Conservation (phyloP, 2,888 invertebrate species). For the Sylvicola cinctus region DNA sequence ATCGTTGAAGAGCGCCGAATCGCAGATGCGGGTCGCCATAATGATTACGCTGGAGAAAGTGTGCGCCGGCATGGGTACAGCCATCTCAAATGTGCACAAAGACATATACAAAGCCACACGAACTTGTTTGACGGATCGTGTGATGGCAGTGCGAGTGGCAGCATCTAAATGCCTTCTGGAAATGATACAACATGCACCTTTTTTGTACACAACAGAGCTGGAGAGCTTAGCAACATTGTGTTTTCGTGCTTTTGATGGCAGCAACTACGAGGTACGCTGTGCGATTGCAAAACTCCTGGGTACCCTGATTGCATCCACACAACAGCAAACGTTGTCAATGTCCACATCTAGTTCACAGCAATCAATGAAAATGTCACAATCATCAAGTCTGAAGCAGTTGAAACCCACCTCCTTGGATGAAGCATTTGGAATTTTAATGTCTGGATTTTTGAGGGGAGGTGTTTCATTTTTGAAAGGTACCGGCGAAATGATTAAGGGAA, state of each 20-base stretch:
- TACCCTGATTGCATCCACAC: conserved; percentile 57
- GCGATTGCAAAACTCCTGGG: conserved; percentile 85
- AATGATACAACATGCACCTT: conserved; percentile 70
- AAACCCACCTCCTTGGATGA: conserved; percentile 62
- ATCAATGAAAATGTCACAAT: too few relatives aligned
- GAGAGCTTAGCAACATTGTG: conserved; percentile 84
- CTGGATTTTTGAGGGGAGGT: conserved; percentile 86
- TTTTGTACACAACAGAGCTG: conserved; percentile 70
- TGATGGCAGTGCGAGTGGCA: conserved; percentile 80
- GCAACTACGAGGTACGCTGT: conserved; percentile 80
- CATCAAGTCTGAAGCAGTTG: conserved; percentile 8
- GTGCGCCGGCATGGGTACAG: conserved; percentile 87
- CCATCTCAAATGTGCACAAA: conserved; percentile 64
- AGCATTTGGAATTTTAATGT: conserved; percentile 73
- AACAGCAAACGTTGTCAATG: conserved; percentile 45
- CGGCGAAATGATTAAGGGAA: conserved; percentile 89
- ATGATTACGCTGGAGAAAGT: conserved; percentile 94
- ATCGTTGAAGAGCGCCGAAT: conserved; percentile 82
- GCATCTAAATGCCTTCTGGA: conserved; percentile 80
- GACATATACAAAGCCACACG: conserved; percentile 84
- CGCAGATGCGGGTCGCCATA: conserved; percentile 89
- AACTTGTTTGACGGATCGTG: conserved; percentile 74
- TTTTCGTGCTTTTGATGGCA: conserved; percentile 77
- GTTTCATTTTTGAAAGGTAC: conserved; percentile 84
- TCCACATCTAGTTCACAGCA: too few relatives aligned